Evolutionary conservation across 2,888 invertebrate species (phyloP).

Genomic region (Caenorhabditis angaria): DNA sequence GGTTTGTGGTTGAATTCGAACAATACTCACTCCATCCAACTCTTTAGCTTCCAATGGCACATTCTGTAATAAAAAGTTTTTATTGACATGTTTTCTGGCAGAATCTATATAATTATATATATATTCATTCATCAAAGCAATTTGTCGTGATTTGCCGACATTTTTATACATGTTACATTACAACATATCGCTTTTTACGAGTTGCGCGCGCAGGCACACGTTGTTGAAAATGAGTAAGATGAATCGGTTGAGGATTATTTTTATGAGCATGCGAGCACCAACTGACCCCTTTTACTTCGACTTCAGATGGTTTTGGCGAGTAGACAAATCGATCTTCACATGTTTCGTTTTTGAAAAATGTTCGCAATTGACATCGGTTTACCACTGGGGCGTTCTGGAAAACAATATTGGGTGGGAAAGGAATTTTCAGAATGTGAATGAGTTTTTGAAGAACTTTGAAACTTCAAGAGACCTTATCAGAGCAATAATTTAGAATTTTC

Average conservation of each 20-base stretch:
- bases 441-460: background rate
- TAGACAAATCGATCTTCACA: constrained; percentile 62
- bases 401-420: background rate
- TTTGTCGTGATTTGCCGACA: background rate
- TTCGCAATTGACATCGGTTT: constrained; percentile 58
- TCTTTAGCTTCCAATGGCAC: constrained; percentile 58
- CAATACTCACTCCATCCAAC: constrained; percentile 54
- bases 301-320: constrained; percentile 58
- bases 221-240: background rate
- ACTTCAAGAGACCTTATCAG: no score
- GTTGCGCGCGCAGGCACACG: background rate
- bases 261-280: background rate
- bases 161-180: constrained; percentile 1
- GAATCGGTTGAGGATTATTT: background rate
- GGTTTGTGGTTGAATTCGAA: constrained; percentile 68
- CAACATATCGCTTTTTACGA: background rate
- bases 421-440: background rate
- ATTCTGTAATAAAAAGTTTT: constrained; percentile 48
- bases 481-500: no score
- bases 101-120: background rate
- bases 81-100: background rate
- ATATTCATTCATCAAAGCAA: background rate
- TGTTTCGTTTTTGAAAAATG: constrained; percentile 47
- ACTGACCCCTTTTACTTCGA: constrained; percentile 52
- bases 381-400: constrained; percentile 48